phyloP scores from a whole-genome alignment of 2,888 invertebrate species.

The Zele albiditarsus region DNA sequence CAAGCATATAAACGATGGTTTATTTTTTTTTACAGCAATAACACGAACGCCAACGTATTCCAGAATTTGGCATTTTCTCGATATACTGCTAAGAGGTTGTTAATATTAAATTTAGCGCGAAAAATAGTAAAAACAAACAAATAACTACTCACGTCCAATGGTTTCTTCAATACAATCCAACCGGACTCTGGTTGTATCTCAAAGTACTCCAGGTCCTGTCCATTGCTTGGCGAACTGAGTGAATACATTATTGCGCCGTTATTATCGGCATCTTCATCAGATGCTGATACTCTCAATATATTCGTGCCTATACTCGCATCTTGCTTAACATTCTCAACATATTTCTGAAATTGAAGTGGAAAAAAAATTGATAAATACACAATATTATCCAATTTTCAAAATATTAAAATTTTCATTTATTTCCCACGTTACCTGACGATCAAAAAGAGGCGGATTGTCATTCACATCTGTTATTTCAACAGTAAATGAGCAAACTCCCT shows the following conservation, averaged over 20 bases:
- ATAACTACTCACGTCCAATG: slow-evolving; percentile 92
- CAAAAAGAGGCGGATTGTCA: slow-evolving; percentile 96
- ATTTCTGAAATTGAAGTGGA: slow-evolving; percentile 82
- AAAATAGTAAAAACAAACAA: slow-evolving; percentile 34
- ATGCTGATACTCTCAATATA: slow-evolving; percentile 94
- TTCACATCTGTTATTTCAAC: slow-evolving; percentile 98
- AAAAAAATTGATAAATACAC: background rate
- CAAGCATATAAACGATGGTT: slow-evolving; percentile 26
- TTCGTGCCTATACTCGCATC: slow-evolving; percentile 96
- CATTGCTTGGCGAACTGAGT: slow-evolving; percentile 90
- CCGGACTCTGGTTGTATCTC: slow-evolving; percentile 97
- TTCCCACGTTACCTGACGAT: slow-evolving; percentile 84
- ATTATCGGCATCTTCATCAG: slow-evolving; percentile 97
- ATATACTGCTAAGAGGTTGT: slow-evolving; percentile 52
- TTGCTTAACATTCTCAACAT: slow-evolving; percentile 97
- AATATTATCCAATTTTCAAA: background rate
- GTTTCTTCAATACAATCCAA: slow-evolving; percentile 96
- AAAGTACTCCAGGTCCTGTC: slow-evolving; percentile 90
- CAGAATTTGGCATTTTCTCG: slow-evolving; percentile 51
- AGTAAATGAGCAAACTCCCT: slow-evolving; percentile 98
- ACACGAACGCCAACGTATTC: slow-evolving; percentile 49
- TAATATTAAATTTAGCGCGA: slow-evolving; percentile 26
- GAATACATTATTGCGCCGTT: slow-evolving; percentile 96
- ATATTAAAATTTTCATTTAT: too few species aligned
- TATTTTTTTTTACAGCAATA: slow-evolving; percentile 36